These are phyloP conservation scores for Galaxias olidus DNA, from an alignment of 2,797 vertebrate species.

Conservation along the genomic window DNA sequence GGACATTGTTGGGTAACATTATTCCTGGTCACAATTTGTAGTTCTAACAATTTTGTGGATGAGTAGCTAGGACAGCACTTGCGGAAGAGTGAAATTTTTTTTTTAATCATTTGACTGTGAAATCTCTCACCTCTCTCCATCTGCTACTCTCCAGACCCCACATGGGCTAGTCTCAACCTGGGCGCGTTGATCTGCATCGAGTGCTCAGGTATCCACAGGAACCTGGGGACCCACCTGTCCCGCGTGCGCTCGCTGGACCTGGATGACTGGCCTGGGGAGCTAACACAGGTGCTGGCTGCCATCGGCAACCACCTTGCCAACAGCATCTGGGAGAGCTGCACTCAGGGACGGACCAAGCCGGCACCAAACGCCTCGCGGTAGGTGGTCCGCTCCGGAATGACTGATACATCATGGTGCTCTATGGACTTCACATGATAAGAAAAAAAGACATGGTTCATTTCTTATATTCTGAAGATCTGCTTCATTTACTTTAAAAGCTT, in stretches of 20 bases:
- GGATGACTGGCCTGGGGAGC: conserved; percentile 93
- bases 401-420: too few species aligned
- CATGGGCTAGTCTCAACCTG: conserved; percentile 95
- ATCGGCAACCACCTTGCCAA: conserved; percentile 94
- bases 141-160: conserved; percentile 79
- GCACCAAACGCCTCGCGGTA: conserved; percentile 85
- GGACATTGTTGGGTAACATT: too few species aligned
- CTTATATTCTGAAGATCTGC: too few species aligned
- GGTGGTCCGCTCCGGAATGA: conserved; percentile 21
- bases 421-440: too few species aligned
- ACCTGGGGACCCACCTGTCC: conserved; percentile 93
- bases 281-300: conserved; percentile 89
- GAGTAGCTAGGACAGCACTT: too few species aligned
- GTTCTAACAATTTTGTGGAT: too few species aligned
- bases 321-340: conserved; percentile 91
- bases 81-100: neutral
- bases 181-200: conserved; percentile 96
- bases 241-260: conserved; percentile 93
- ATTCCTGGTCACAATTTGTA: too few species aligned
- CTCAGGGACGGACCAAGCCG: conserved; percentile 86
- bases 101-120: neutral
- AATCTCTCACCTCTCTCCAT: neutral
- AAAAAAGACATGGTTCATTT: too few species aligned
- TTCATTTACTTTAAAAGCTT: too few species aligned
- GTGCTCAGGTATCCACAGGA: conserved; percentile 95